Evolutionary conservation across 2,888 invertebrate genomes (phyloP), one percentile per base, ranked within the genome.

Genomic region (Empis stercorea): DNA sequence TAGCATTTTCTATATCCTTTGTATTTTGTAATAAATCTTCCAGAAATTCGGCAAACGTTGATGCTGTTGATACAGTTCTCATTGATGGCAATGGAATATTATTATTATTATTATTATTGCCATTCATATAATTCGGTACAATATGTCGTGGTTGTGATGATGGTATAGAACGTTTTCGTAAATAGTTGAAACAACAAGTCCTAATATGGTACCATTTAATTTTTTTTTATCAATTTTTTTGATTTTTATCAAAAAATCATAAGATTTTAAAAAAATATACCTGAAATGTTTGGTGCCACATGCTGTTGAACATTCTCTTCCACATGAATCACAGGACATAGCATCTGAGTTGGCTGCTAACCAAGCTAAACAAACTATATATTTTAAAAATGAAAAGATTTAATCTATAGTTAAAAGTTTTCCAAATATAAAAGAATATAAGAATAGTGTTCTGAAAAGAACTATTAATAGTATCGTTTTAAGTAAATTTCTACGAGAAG

Each of bases 101-200:
- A 34, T 32, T 13, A 32, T 32, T 32, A 10, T 13, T 32, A 13
- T 32, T 13, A 32, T 34, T n/a, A n/a, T n/a, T 34, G 7, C 34
- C n/a, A n/a, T n/a, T 34, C 4, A 27, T 27, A 9, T 27, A 27
- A 27, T 15, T 14, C 9, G 37, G 16, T 34, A 2, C n/a, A n/a
- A 14, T 14, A 34, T 13, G n/a, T 34, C n/a, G 32, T 34, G n/a
- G n/a, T 37, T 15, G 11, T 27, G n/a, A 3, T 14, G 23, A 10
- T n/a, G 57, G 54, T 15, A 53, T 61, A 39, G 65, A 65, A 47
- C 78, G 66, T 56, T 81, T 80, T 52, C 75, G 74, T 55, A 80
- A 66, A 59, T 80, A 81, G 62, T 81, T 81, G 61, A 78, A 79
- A 57, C 81, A 81, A 55, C 80, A 81, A 11, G 79, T 76, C 36